A percentile compares a stretch with the other conserved stretches of the same genome.
These are phyloP conservation scores for Chrysomela aeneicollis DNA, from an alignment of 2,888 invertebrate species.

Conservation along the genomic window DNA sequence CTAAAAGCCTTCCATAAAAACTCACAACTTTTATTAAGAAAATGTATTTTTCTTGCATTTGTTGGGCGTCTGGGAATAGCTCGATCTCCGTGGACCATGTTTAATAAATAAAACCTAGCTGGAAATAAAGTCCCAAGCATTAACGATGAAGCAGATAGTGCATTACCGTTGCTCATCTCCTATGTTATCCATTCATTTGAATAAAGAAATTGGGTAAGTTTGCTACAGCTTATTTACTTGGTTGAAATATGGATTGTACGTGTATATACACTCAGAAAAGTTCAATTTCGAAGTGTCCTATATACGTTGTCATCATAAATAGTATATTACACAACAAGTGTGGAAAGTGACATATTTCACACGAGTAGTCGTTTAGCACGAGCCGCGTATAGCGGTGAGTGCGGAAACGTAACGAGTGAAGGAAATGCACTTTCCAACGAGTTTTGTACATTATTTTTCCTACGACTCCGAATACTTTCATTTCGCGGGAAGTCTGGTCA, in stretches of 20 bases:
- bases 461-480: too few relatives aligned
- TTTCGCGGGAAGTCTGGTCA: too few relatives aligned
- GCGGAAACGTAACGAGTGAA: too few relatives aligned
- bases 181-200: not conserved
- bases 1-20: not conserved
- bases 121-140: not conserved
- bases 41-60: not conserved
- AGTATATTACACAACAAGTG: too few relatives aligned
- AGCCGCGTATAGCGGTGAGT: too few relatives aligned
- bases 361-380: too few relatives aligned
- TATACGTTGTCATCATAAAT: too few relatives aligned
- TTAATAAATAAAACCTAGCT: not conserved
- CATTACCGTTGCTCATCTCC: constrained; percentile 2
- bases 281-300: too few relatives aligned
- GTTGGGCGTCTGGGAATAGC: not conserved
- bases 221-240: not conserved
- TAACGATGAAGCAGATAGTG: not conserved
- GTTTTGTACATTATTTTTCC: too few relatives aligned
- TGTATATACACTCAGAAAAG: too few relatives aligned
- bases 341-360: too few relatives aligned
- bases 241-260: not conserved
- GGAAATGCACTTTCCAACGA: too few relatives aligned
- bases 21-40: not conserved
- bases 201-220: constrained; percentile 5
- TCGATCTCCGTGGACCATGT: not conserved